Percentiles rank a stretch among this genome's conserved stretches.
phyloP scores from a whole-genome alignment of 2,888 invertebrate genomes.

The Rhimphoctona megacephalus region DNA sequence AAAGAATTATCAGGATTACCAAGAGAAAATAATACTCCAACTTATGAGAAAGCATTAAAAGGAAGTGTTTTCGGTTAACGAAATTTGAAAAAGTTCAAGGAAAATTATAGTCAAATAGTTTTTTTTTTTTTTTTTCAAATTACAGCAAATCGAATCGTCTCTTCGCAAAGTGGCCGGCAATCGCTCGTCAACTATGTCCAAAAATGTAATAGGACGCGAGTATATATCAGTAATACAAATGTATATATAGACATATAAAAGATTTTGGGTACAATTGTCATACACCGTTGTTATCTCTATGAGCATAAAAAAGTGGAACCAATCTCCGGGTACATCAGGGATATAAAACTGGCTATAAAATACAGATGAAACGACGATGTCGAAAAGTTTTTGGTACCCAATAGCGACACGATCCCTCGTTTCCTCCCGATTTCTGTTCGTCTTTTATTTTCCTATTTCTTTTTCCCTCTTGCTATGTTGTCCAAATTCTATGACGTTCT shows the following conservation, averaged over 20 bases:
- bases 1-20: not conserved
- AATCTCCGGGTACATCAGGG: conserved; percentile 72
- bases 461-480: conserved; percentile 9
- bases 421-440: conserved; percentile 5
- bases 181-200: conserved; percentile 48
- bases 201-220: conserved; percentile 46
- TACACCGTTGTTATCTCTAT: conserved; percentile 47
- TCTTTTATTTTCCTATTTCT: conserved; percentile 14
- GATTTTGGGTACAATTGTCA: conserved; percentile 36
- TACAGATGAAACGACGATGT: conserved; percentile 68
- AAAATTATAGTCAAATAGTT: conserved; percentile 8
- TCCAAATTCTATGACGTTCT: conserved; percentile 23
- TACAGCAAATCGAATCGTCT: conserved; percentile 45
- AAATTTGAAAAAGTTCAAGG: conserved; percentile 27
- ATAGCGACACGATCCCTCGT: conserved; percentile 35
- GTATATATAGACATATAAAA: not conserved
- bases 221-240: conserved; percentile 29
- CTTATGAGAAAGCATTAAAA: conserved; percentile 51
- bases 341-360: conserved; percentile 72
- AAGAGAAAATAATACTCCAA: conserved; percentile 13
- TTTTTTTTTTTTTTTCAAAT: conserved; percentile 42
- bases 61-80: conserved; percentile 32
- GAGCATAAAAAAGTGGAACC: conserved; percentile 59
- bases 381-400: conserved; percentile 66
- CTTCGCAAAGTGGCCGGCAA: conserved; percentile 30